These are phyloP conservation scores for Pachyseris speciosa DNA, from an alignment of 64 coral and sea anemone species.

Conservation along the genomic window DNA sequence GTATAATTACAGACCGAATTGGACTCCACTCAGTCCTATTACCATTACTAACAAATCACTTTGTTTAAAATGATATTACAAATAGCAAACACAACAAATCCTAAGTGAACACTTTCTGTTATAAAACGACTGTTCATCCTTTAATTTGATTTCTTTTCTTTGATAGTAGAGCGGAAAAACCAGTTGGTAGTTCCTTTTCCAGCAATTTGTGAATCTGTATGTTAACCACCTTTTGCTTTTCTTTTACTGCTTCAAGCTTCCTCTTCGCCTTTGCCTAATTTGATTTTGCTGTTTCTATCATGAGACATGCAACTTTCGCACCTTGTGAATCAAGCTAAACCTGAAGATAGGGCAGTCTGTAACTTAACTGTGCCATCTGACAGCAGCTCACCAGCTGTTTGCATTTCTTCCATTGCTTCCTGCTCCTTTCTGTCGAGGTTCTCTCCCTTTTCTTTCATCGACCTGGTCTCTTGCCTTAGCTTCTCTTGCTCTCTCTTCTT, in stretches of 20 bases:
- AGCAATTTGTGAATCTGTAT: background rate
- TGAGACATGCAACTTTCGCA: conserved; percentile 44
- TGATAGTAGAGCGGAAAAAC: no score
- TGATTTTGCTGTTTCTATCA: conserved; percentile 65
- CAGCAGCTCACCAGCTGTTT: conserved; percentile 76
- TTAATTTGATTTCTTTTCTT: no score
- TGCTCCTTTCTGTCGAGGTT: conserved; percentile 64
- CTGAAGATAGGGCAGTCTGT: conserved; percentile 17
- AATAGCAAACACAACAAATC: no score
- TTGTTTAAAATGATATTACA: no score
- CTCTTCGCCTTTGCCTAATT: conserved; percentile 64
- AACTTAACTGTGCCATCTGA: conserved; percentile 73
- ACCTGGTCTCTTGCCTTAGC: conserved; percentile 65
- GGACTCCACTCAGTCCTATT: no score
- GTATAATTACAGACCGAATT: no score
- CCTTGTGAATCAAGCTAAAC: conserved; percentile 65
- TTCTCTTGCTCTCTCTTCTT: conserved; percentile 74
- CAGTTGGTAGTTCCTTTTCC: no score
- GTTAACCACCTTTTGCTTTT: conserved; percentile 63
- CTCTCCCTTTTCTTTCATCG: conserved; percentile 72
- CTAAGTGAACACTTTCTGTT: no score
- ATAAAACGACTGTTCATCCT: no score
- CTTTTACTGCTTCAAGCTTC: conserved; percentile 37
- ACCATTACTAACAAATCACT: no score
- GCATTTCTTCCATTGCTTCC: conserved; percentile 73